Conservation (phyloP, 2,113 vertebrate species). For the Gallinago undulata region DNA sequence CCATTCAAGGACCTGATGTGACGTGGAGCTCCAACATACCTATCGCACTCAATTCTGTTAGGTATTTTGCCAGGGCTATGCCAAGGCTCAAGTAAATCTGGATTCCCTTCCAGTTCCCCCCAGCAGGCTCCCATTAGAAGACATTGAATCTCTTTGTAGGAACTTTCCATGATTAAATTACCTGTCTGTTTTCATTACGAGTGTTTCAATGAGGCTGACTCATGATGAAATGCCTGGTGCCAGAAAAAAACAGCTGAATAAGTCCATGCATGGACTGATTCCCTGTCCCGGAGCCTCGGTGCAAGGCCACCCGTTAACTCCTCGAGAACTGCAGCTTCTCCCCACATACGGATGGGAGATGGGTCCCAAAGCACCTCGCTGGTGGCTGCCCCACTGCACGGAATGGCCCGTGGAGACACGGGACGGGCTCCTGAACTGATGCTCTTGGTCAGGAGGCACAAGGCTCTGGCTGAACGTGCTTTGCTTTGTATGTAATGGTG, state of each 20-base stretch:
- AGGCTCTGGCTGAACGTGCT: neutral
- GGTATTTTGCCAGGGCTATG: neutral
- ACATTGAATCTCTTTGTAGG: neutral
- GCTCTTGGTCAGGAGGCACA: neutral
- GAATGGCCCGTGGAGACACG: rapidly evolving
- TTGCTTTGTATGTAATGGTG: neutral
- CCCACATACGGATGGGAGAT: rapidly evolving
- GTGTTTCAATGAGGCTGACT: constrained; percentile 10
- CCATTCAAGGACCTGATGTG: neutral
- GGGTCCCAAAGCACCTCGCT: neutral
- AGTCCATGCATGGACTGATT: neutral
- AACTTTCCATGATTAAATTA: constrained; percentile 61
- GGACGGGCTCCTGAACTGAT: neutral
- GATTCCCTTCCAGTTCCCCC: neutral
- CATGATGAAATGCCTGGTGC: neutral
- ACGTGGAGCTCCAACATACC: neutral
- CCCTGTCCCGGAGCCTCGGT: neutral
- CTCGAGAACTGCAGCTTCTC: neutral
- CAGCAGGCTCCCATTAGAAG: constrained; percentile 33
- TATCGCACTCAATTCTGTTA: rapidly evolving
- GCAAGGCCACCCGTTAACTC: neutral
- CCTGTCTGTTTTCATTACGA: constrained; percentile 57
- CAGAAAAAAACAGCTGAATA: constrained; percentile 15
- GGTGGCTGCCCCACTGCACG: neutral
- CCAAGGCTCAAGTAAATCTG: neutral